phyloP scores from a whole-genome alignment of 2,888 invertebrate genomes.

The Pachycephus smyrnensis region DNA sequence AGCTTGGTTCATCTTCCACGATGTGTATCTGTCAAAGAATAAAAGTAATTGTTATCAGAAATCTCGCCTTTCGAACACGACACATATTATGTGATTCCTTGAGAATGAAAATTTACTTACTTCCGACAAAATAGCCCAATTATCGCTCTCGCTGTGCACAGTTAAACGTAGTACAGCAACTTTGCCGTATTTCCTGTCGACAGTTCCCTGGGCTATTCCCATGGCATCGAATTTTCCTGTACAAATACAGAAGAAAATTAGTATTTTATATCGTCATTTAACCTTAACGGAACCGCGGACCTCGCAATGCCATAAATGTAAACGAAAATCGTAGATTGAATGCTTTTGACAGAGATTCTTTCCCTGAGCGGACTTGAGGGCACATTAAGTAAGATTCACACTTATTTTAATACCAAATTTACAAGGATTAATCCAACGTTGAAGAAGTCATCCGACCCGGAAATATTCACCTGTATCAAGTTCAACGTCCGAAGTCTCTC shows the following conservation, averaged over 20 bases:
- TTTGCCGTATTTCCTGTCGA: slow-evolving; percentile 76
- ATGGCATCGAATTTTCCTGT: slow-evolving; percentile 81
- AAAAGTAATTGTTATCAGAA: slow-evolving; percentile 18
- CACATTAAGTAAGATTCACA: no score
- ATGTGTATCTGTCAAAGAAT: slow-evolving; percentile 59
- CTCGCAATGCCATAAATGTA: no score
- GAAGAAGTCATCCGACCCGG: no score
- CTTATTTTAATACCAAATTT: no score
- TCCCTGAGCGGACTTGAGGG: no score
- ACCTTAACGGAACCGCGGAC: no score
- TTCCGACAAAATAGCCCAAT: slow-evolving; percentile 94
- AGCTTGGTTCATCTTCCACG: slow-evolving; percentile 62
- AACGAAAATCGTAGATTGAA: no score
- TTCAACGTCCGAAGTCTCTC: no score
- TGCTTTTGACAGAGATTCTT: no score
- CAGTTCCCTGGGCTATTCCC: slow-evolving; percentile 82
- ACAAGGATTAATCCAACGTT: no score
- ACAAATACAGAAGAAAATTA: slow-evolving; percentile 36
- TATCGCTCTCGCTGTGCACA: slow-evolving; percentile 83
- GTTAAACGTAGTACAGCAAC: slow-evolving; percentile 81
- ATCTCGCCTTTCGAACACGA: slow-evolving; percentile 19
- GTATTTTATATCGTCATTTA: neutral
- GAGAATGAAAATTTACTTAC: slow-evolving; percentile 68
- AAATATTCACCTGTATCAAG: no score
- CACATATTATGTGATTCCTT: neutral